A percentile compares a stretch with the other conserved stretches of the same genome.
Evolutionary conservation across 2,113 vertebrate genomes (phyloP).

Genomic region (Phyllostomus discolor): DNA sequence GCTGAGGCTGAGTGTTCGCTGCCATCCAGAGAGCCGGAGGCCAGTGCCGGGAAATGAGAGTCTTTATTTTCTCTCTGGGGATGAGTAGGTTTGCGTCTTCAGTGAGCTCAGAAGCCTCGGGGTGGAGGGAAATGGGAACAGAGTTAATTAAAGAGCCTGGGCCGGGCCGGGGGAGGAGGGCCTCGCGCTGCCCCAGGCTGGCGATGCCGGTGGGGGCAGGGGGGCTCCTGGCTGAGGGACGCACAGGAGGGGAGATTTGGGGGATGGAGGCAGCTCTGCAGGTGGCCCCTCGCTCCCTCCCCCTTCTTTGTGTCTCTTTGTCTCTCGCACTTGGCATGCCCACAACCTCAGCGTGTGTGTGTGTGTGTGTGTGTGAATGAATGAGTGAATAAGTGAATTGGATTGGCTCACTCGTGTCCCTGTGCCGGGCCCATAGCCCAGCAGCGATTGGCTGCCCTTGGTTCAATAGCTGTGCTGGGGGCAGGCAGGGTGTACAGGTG

Average conservation of each 20-base stretch:
- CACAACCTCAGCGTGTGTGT: not conserved
- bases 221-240: fast-evolving
- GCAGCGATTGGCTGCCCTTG: not conserved
- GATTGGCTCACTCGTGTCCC: not conserved
- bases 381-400: not conserved
- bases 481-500: not conserved
- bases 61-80: conserved; percentile 24
- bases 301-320: not conserved
- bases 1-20: not conserved
- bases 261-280: not conserved
- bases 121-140: not conserved
- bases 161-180: not conserved
- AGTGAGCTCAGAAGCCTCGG: conserved; percentile 9
- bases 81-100: not conserved
- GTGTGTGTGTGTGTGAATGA: not conserved
- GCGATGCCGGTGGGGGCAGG: not conserved
- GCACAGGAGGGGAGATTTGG: not conserved
- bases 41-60: not conserved
- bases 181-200: fast-evolving
- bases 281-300: fast-evolving
- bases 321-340: not conserved
- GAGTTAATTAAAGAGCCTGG: conserved; percentile 51
- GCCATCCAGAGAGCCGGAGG: not conserved
- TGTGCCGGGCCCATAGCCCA: not conserved
- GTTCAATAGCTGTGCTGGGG: not conserved